These are phyloP conservation scores for Apodemus agrarius DNA, from an alignment of 2,797 vertebrate genomes.

Conservation along the genomic window DNA sequence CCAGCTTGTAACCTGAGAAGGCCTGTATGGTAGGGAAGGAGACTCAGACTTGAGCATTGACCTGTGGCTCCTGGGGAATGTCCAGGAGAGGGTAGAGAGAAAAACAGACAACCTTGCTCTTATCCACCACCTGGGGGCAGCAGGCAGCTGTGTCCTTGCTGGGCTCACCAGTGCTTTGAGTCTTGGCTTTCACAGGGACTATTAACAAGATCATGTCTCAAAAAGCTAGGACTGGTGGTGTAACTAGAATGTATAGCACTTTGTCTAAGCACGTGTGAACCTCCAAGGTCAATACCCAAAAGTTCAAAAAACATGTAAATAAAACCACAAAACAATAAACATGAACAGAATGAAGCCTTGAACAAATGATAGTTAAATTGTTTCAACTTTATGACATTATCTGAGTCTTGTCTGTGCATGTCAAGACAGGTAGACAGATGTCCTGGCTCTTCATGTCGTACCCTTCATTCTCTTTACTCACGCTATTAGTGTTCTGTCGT, in stretches of 20 bases:
- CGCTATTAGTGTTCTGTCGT: background rate
- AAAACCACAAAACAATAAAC: background rate
- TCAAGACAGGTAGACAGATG: background rate
- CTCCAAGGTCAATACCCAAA: background rate
- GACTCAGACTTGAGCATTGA: background rate
- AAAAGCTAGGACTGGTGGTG: background rate
- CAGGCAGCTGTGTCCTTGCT: background rate
- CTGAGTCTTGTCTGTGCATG: background rate
- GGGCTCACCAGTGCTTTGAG: background rate
- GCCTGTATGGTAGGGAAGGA: background rate
- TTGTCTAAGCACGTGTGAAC: background rate
- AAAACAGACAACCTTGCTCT: background rate
- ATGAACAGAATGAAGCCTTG: background rate
- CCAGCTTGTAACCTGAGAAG: constrained; percentile 23
- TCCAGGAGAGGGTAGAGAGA: background rate
- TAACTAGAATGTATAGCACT: background rate
- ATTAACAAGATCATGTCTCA: background rate
- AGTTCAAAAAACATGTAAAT: background rate
- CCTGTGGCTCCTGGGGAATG: background rate
- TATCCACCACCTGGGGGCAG: constrained; percentile 71
- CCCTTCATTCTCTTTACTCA: background rate
- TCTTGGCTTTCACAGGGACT: background rate
- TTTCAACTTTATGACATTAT: background rate
- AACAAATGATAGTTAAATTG: background rate
- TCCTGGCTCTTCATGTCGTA: background rate